Conservation (phyloP, 2,888 invertebrate species). For the Stramonita haemastoma region DNA sequence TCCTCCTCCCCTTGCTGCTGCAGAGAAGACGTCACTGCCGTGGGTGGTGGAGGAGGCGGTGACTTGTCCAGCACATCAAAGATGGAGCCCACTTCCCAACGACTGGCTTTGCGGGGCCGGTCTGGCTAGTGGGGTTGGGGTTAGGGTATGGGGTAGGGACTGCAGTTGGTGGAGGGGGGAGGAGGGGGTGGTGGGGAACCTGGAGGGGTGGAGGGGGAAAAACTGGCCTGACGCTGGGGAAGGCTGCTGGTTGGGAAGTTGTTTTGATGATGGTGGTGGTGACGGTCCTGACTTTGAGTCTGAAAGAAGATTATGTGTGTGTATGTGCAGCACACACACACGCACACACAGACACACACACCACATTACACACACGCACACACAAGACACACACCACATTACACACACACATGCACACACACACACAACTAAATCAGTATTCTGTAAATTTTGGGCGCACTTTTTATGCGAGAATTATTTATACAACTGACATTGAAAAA, state of each 20-base stretch:
- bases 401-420: no score
- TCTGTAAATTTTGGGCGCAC: no score
- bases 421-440: no score
- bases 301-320: not conserved
- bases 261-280: not conserved
- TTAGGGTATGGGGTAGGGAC: not conserved
- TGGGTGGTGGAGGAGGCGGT: not conserved
- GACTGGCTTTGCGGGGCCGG: not conserved
- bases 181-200: conserved; percentile 22
- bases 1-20: conserved; percentile 32
- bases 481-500: no score
- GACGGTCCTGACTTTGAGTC: not conserved
- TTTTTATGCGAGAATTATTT: no score
- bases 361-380: no score
- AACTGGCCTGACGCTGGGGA: not conserved
- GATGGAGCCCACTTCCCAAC: conserved; percentile 39
- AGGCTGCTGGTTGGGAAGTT: not conserved
- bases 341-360: not conserved
- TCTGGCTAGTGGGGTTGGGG: not conserved
- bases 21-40: not conserved
- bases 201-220: not conserved
- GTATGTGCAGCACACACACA: not conserved
- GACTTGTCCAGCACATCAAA: conserved; percentile 39
- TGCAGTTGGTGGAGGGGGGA: not conserved
- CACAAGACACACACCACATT: no score